Evolutionary conservation across 2,888 invertebrate species (phyloP), one percentile per base, ranked within the genome.

Genomic region (Baronia brevicornis): DNA sequence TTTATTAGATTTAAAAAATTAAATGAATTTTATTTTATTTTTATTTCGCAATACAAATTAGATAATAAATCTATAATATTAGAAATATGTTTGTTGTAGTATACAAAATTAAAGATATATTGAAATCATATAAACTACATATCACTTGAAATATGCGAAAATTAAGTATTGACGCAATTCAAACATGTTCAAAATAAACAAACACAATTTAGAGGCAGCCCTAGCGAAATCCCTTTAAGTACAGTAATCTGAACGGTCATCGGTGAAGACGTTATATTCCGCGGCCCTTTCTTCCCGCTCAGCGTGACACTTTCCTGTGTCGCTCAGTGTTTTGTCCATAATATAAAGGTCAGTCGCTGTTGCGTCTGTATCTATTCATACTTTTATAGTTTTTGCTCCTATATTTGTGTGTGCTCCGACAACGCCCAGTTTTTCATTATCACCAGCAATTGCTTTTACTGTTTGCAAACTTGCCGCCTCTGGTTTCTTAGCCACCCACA

Each of bases 401-500:
- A 63, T 64, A 62, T 65, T 70, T 68, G 55, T 60, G 50, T 54
- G 51, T 46, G 34, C 43, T 57, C 52, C 43, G 57, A 62, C 52
- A 50, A 51, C 68, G 65, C 69, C 68, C 64, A 46, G 60, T 54
- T 68, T 63, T 62, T 54, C 56, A 63, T 68, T 54, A 61, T 63
- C 57, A 54, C 54, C 36, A 44, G 30, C 56, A 65, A 59, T 55
- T 51, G 52, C 48, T 49, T 48, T 48, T 47, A n/a, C 43, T 77
- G 78, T 80, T 79, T 78, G 77, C 70, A 73, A 74, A 74, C 75
- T 58, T 56, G 59, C 73, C 75, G 77, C 74, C 75, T 72, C 54
- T 63, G 38, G 46, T 41, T 40, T 51, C 49, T 43, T 56, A 48
- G 54, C 80, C 80, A 75, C 79, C 79, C 74, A 77, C 68, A 46